phyloP scores from a whole-genome alignment of 2,797 vertebrate species.

The Urocyon cinereoargenteus region DNA sequence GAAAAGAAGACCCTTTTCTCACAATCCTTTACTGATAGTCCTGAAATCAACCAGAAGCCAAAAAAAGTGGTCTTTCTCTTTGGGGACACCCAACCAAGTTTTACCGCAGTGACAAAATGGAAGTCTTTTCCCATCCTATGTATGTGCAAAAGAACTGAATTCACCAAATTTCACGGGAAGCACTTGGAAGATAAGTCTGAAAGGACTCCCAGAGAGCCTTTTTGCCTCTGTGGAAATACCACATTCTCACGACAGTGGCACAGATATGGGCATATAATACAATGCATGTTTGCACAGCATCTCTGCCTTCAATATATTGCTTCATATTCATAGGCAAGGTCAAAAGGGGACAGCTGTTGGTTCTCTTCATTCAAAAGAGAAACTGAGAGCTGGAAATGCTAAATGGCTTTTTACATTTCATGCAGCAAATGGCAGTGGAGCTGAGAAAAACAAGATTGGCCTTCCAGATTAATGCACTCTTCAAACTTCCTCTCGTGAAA shows the following conservation, averaged over 20 bases:
- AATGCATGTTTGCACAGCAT: background rate
- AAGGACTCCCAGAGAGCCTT: background rate
- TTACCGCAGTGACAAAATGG: background rate
- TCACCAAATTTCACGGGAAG: slow-evolving; percentile 14
- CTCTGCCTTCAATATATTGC: background rate
- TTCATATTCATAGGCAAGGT: background rate
- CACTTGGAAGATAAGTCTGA: background rate
- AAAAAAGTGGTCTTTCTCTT: background rate
- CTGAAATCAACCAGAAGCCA: background rate
- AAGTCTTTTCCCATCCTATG: background rate
- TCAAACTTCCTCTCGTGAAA: slow-evolving; percentile 61
- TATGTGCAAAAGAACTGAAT: background rate
- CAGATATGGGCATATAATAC: background rate
- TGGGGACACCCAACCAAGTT: background rate
- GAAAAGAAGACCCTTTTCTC: background rate
- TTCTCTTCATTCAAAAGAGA: slow-evolving; percentile 62
- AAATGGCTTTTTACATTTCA: slow-evolving; percentile 51
- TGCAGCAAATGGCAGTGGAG: slow-evolving; percentile 23
- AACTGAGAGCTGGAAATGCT: background rate
- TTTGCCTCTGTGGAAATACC: background rate
- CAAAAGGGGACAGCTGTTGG: slow-evolving; percentile 10
- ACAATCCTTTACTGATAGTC: background rate
- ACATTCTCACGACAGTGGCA: background rate
- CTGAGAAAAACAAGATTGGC: slow-evolving; percentile 27
- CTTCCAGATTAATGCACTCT: slow-evolving; percentile 27